Evolutionary conservation across 2,888 invertebrate species (phyloP), one percentile per base, ranked within the genome.

Genomic region (Lepidocyrtinus sp.): DNA sequence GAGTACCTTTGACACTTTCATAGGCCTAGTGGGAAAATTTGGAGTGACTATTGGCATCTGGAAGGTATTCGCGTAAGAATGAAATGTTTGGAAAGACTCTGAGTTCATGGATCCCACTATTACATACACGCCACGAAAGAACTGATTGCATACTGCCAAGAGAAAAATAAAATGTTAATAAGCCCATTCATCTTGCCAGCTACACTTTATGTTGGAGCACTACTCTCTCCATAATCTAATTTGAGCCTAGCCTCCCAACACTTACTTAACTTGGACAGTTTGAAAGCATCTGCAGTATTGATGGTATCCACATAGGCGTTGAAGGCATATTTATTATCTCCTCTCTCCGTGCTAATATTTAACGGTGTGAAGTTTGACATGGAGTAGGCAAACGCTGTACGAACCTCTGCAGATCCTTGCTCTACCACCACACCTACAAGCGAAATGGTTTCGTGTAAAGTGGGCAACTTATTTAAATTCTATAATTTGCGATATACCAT

Each of bases 41-140:
- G 96, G 96, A 62, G 96, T 96, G 81, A 96, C 93, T 89, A 96
- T 96, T 45, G 96, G 96, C 95, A 96, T 96, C 90, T 97, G 96
- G 89, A 97, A 97, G 68, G 96, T 96, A 89, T 97, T 96, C 88
- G 95, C 95, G 90, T 96, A 97, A 12, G 96, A 96, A 89, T 96
- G 96, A 70, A 97, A 91, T 0, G 96, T 96, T 89, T 96, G 96
- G 89, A 96, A 97, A 17, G 96, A 96, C 88, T 96, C 96, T 25
- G 96, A 95, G 70, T 95, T 95, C 64, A 96, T 96, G 7, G 96
- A 95, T 2, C 96, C 96, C 85, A 97, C 90, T 94, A 97, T 95
- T 0, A 96, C 94, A 88, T 93, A 95, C 73, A 96, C 96, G 36
- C 96, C 96, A 83, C 96, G 91, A 64, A 94, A 94, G 89, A 96